phyloP scores from a whole-genome alignment of 2,797 vertebrate genomes.

The Vultur gryphus region DNA sequence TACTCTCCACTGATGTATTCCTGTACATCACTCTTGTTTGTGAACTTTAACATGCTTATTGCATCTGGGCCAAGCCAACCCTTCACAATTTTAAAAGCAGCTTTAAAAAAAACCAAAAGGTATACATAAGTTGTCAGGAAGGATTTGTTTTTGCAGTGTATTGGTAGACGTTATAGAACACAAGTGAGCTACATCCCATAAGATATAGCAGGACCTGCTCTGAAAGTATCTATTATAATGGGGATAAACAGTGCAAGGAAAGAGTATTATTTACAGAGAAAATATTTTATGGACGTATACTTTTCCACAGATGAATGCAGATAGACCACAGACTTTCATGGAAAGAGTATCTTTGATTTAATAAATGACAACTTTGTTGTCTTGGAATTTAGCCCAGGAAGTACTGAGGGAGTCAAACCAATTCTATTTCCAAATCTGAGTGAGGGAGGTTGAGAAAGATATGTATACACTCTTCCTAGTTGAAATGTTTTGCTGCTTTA shows the following conservation, averaged over 20 bases:
- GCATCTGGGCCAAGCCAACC: slow-evolving; percentile 95
- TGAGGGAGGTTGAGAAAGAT: background rate
- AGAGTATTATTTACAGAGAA: background rate
- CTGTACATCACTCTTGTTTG: slow-evolving; percentile 85
- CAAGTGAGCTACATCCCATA: background rate
- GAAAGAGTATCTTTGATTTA: background rate
- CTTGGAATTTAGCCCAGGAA: background rate
- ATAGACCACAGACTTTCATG: background rate
- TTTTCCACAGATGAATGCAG: background rate
- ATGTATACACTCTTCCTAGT: fast-evolving
- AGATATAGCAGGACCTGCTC: background rate
- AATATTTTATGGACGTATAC: background rate
- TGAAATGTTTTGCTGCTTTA: background rate
- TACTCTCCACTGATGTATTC: slow-evolving; percentile 85
- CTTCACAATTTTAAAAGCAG: slow-evolving; percentile 97
- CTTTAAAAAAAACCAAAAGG: slow-evolving; percentile 66
- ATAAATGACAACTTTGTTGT: background rate
- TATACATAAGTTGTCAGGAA: background rate
- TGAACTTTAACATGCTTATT: slow-evolving; percentile 90
- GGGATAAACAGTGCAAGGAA: background rate
- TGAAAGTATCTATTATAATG: background rate
- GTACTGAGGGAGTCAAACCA: background rate
- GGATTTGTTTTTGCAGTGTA: background rate
- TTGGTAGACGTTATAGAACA: background rate
- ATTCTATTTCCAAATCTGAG: background rate